These are phyloP conservation scores for Cerastis rubricosa DNA, from an alignment of 2,888 invertebrate genomes.

Conservation along the genomic window DNA sequence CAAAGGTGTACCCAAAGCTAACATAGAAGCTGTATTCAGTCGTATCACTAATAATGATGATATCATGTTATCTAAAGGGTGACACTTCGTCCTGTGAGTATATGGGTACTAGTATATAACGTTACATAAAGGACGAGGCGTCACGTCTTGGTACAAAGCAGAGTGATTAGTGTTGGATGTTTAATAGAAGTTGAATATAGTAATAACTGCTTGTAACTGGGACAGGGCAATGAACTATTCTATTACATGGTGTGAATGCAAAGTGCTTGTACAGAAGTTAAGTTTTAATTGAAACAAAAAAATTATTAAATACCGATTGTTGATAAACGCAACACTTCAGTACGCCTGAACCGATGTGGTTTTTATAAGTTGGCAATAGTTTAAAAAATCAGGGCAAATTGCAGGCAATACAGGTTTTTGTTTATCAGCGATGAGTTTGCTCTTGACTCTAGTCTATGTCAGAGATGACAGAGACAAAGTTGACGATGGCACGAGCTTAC, in stretches of 20 bases:
- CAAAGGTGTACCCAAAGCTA: not conserved
- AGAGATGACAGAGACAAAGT: too few species aligned
- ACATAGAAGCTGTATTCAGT: not conserved
- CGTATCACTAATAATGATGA: slow-evolving; percentile 10
- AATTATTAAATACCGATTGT: not conserved
- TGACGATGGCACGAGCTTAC: too few species aligned
- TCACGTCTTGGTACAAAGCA: not conserved
- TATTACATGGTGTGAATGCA: not conserved
- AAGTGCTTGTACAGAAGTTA: not conserved
- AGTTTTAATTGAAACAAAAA: not conserved
- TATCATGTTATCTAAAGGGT: slow-evolving; percentile 17
- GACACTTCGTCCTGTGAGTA: not conserved
- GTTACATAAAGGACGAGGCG: not conserved
- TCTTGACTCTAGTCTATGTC: too few species aligned
- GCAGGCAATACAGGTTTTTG: too few species aligned
- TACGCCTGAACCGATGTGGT: too few species aligned
- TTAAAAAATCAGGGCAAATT: too few species aligned
- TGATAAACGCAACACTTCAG: not conserved
- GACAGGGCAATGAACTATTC: not conserved
- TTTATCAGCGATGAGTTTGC: too few species aligned
- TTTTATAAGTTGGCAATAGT: too few species aligned
- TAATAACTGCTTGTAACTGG: not conserved
- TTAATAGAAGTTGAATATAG: not conserved
- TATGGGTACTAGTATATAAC: not conserved
- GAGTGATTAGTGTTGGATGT: slow-evolving; percentile 16